Evolutionary conservation across 1,140 invertebrate species (phyloP), one percentile per base, ranked within the genome.

Genomic region (Caerostris extrusa): DNA sequence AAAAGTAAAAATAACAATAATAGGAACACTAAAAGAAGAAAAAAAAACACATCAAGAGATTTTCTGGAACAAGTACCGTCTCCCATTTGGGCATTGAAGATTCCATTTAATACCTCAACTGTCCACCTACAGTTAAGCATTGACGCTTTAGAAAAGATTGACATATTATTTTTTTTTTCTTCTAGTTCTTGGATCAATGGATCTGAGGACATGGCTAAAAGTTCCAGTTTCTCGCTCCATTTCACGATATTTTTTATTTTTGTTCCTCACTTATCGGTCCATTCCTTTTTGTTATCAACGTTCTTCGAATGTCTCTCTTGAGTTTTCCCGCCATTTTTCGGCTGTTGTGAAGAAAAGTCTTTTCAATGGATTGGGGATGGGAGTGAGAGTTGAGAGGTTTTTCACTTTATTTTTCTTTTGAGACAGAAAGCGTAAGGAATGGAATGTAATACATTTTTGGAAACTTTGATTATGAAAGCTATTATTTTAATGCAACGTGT

Each of bases 61-160:
- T 77, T 77, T 77, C 71, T 64, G 7, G 82, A 83, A 17, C 53
- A 83, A 83, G 55, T 57, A 34, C 17, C 53, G 82, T 83, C 7
- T 83, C 82, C 71, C 82, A 56, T 83, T 58, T 83, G 82, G n/a
- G 56, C 82, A 83, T 83, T 8, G 82, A 83, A 19, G 82, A 83
- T 83, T 58, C 82, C 82, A 83, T 83, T 83, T 83, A 83, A 83
- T 83, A 83, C 82, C 57, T 57, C 82, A 58, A 83, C 14, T 83
- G 82, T 83, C 82, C 82, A 58, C 55, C 82, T 55, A 57, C 55
- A 56, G 55, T 34, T 83, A 83, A 58, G 12, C 19, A 56, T 19
- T 7, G 17, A 7, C 19, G 17, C 3, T 34, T 5, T 64, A 19
- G 71, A n/a, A 56, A 34, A 83, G 56, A 83, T 57, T 58, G 82